phyloP scores from a whole-genome alignment of 2,113 vertebrate species.

The Lontra canadensis region DNA sequence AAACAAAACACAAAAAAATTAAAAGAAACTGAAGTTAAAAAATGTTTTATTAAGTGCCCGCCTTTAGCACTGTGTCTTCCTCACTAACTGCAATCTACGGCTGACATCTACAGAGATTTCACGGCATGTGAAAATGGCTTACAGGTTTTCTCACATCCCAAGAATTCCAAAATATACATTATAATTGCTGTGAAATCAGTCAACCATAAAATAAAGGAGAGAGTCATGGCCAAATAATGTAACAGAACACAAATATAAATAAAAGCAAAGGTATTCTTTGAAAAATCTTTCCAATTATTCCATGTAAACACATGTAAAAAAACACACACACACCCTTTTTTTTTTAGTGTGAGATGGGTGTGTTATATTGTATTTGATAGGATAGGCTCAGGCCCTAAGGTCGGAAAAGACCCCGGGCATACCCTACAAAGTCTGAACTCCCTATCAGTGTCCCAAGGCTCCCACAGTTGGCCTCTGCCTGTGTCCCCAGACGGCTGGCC shows the following conservation, averaged over 20 bases:
- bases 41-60: background rate
- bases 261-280: background rate
- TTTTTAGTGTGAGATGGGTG: background rate
- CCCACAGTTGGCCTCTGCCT: background rate
- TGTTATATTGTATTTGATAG: background rate
- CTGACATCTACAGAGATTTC: background rate
- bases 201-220: background rate
- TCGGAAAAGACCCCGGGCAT: background rate
- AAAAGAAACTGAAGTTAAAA: background rate
- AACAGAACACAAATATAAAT: background rate
- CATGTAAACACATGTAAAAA: background rate
- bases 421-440: background rate
- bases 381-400: background rate
- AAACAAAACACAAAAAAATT: background rate
- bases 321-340: fast-evolving
- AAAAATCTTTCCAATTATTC: background rate
- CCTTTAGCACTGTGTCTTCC: background rate
- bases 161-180: background rate
- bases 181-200: background rate
- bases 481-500: background rate
- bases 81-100: background rate
- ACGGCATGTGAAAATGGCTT: background rate
- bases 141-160: background rate
- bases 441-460: background rate
- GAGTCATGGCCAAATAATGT: background rate